Conservation (phyloP, 2,888 invertebrate genomes). For the Tipula confusa region DNA sequence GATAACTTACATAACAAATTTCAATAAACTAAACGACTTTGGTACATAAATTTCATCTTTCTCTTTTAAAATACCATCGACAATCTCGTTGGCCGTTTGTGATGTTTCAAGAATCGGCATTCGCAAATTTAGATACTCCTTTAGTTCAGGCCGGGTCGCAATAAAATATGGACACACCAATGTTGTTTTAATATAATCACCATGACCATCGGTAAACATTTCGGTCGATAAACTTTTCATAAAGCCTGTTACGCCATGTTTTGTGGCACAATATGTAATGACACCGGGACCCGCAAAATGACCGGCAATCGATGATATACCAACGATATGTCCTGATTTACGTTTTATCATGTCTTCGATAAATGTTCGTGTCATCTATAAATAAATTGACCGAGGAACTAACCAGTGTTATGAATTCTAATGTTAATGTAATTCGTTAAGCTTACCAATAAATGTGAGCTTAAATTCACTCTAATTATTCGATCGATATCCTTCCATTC, state of each 20-base stretch:
- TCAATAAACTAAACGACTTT: neutral
- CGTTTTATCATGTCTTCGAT: constrained; percentile 31
- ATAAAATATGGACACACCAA: constrained; percentile 33
- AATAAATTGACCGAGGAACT: neutral
- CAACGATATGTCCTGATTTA: constrained; percentile 32
- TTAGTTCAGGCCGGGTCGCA: constrained; percentile 25
- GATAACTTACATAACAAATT: neutral
- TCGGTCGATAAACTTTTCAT: constrained; percentile 31
- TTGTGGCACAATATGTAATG: constrained; percentile 32
- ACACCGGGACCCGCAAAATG: neutral
- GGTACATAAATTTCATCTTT: neutral
- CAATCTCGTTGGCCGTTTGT: neutral
- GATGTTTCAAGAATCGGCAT: neutral
- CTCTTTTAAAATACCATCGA: constrained; percentile 27
- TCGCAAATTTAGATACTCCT: constrained; percentile 27
- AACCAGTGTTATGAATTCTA: neutral
- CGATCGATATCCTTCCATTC: constrained; percentile 48
- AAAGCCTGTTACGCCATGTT: constrained; percentile 31
- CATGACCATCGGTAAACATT: constrained; percentile 12
- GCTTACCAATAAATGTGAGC: constrained; percentile 48
- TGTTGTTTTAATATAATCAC: constrained; percentile 32
- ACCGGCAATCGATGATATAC: constrained; percentile 32
- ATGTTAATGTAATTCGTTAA: no score
- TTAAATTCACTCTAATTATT: constrained; percentile 50
- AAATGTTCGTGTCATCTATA: constrained; percentile 32